Percentiles rank a stretch among this genome's conserved stretches.
Evolutionary conservation across 2,113 vertebrate species (phyloP).

Genomic region (Lagenorhynchus albirostris): DNA sequence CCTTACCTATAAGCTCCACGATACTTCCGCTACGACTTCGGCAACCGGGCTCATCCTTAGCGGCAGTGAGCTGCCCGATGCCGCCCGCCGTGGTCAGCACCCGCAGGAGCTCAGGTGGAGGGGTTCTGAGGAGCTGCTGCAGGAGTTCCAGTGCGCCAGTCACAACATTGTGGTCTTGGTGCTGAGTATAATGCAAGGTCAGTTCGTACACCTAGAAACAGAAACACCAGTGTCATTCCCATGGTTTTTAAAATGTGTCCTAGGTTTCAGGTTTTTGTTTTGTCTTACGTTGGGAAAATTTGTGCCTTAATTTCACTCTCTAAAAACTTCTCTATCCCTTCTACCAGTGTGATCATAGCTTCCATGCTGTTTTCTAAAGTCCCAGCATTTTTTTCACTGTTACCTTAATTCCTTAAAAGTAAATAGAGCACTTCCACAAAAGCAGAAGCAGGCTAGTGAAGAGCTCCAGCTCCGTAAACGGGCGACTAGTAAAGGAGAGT

Average conservation of each 20-base stretch:
- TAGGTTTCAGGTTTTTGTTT: neutral
- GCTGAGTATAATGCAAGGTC: constrained; percentile 95
- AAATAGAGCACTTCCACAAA: neutral
- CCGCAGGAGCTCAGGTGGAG: constrained; percentile 91
- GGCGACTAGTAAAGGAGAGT: neutral
- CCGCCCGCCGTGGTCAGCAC: constrained; percentile 87
- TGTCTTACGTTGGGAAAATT: neutral
- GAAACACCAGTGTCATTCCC: neutral
- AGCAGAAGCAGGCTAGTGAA: neutral
- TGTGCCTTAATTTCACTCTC: neutral
- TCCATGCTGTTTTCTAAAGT: neutral
- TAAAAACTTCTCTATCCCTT: neutral
- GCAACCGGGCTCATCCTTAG: constrained; percentile 84
- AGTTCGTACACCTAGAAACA: constrained; percentile 91
- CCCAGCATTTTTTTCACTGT: neutral
- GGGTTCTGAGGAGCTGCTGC: constrained; percentile 94
- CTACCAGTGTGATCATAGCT: too few relatives aligned
- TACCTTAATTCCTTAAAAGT: neutral
- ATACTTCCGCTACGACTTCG: constrained; percentile 94
- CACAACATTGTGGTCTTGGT: constrained; percentile 97
- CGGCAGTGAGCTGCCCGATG: constrained; percentile 82
- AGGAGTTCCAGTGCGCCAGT: constrained; percentile 94
- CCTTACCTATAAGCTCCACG: constrained; percentile 92
- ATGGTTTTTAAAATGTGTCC: accelerated
- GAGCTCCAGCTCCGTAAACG: neutral